These are phyloP conservation scores for Cariama cristata DNA, from an alignment of 2,113 vertebrate genomes.

Conservation along the genomic window DNA sequence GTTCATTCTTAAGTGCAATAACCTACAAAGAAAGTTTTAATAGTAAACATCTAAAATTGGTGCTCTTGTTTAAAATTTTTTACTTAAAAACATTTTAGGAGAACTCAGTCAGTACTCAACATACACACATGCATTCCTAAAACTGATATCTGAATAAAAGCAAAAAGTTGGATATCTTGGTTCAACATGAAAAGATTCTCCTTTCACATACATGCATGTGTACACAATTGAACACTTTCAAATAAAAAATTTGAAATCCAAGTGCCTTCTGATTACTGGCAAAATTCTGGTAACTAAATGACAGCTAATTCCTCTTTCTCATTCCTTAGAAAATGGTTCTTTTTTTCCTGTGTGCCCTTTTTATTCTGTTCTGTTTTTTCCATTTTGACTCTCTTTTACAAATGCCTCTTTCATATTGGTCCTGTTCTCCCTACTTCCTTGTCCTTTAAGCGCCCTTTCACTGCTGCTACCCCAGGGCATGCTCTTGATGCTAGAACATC, in stretches of 20 bases:
- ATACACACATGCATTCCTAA: not conserved
- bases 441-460: not conserved
- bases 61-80: slow-evolving; percentile 39
- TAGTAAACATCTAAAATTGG: slow-evolving; percentile 75
- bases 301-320: not conserved
- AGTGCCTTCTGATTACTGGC: not conserved
- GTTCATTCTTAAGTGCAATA: slow-evolving; percentile 93
- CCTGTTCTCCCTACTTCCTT: not conserved
- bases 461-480: not conserved
- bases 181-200: not conserved
- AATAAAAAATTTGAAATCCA: not conserved
- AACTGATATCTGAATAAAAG: not conserved
- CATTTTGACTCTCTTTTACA: not conserved
- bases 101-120: not conserved
- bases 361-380: not conserved
- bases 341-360: not conserved
- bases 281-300: not conserved
- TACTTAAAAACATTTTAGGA: slow-evolving; percentile 30
- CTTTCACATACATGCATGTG: not conserved
- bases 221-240: not conserved
- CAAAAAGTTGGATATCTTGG: not conserved
- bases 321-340: not conserved
- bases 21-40: slow-evolving; percentile 81
- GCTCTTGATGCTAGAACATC: not conserved
- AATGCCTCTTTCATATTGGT: not conserved